Evolutionary conservation across 2,797 vertebrate species (phyloP).

Genomic region (Mus caroli): DNA sequence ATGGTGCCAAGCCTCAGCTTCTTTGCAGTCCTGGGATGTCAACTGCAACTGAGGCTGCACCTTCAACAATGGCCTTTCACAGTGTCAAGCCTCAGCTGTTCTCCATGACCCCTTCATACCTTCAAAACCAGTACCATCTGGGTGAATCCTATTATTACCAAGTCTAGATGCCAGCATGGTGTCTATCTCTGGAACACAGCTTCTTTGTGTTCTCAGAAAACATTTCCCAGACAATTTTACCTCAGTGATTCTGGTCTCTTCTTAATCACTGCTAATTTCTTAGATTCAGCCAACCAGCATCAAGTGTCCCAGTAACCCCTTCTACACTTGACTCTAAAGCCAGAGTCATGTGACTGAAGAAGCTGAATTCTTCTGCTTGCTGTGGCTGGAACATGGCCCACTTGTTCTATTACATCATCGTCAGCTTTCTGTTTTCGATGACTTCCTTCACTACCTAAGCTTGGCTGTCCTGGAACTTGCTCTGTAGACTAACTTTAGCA

Average conservation of each 20-base stretch:
- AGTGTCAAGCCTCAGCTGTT: no score
- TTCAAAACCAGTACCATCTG: no score
- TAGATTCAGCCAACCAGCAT: background rate
- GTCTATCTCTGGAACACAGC: no score
- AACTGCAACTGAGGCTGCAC: background rate
- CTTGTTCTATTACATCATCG: background rate
- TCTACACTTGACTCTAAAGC: background rate
- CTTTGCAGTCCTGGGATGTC: background rate
- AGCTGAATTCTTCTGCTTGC: background rate
- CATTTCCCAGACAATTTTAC: background rate
- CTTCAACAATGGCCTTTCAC: background rate
- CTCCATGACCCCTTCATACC: no score
- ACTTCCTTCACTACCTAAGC: background rate
- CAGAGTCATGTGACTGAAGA: background rate
- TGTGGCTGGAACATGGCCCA: background rate
- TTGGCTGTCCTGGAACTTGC: background rate
- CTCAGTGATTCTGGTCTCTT: background rate
- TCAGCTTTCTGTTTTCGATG: background rate
- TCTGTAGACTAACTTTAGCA: background rate
- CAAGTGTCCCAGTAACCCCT: background rate
- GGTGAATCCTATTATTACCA: no score
- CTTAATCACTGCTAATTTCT: background rate
- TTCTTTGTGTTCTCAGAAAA: background rate
- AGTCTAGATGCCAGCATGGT: no score
- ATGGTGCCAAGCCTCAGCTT: background rate